These are phyloP conservation scores for Protonemura montana DNA, from an alignment of 2,888 invertebrate genomes.

Conservation along the genomic window DNA sequence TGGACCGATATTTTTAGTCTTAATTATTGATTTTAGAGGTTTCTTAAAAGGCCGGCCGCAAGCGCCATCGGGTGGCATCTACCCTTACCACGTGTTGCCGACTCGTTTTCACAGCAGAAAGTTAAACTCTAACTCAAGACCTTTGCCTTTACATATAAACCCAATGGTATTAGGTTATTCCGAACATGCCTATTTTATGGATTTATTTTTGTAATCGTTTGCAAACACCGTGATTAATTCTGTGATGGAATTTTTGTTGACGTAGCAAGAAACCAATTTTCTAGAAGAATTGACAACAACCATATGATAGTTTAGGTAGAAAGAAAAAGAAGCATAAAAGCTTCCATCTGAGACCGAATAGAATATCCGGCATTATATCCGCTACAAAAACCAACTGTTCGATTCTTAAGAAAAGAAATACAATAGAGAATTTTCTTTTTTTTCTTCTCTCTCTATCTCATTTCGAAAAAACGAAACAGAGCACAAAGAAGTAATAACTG, in stretches of 20 bases:
- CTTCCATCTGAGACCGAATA: not conserved
- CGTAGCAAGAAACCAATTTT: not conserved
- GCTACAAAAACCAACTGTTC: not conserved
- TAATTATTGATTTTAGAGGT: no score
- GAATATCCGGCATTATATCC: not conserved
- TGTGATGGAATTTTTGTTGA: not conserved
- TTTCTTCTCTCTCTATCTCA: no score
- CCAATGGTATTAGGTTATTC: no score
- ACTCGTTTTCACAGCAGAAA: no score
- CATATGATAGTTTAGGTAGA: not conserved
- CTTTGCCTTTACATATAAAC: no score
- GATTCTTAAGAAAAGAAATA: not conserved
- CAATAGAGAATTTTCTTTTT: not conserved
- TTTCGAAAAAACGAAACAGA: not conserved
- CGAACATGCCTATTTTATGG: no score
- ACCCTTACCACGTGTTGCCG: no score
- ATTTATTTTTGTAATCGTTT: no score
- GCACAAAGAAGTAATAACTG: not conserved
- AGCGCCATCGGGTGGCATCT: no score
- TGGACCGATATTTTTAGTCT: no score
- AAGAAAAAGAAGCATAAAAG: not conserved
- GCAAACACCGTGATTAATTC: not conserved
- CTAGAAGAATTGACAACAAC: not conserved
- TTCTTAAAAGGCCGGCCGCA: no score
- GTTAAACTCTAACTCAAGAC: no score